phyloP scores from a whole-genome alignment of 1,140 invertebrate genomes.

The Eurosta solidaginis region DNA sequence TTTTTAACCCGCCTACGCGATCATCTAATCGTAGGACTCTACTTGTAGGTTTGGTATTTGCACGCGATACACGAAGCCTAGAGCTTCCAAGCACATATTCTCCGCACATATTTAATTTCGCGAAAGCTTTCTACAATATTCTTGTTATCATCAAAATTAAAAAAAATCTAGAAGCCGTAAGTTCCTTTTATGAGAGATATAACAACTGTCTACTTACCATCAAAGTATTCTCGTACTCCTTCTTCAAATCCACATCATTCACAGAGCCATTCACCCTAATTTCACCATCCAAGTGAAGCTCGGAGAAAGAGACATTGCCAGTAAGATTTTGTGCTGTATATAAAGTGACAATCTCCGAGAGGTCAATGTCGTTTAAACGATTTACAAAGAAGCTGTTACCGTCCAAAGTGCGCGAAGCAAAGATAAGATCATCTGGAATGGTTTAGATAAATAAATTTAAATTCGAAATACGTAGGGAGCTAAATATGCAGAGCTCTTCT shows the following conservation, averaged over 20 bases:
- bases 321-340: conserved; percentile 45
- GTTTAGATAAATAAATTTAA: neutral
- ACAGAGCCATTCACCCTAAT: conserved; percentile 33
- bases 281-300: conserved; percentile 40
- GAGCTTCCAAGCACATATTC: too few relatives aligned
- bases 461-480: neutral
- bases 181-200: neutral
- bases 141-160: too few relatives aligned
- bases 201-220: conserved; percentile 41
- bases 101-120: too few relatives aligned
- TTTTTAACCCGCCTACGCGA: too few relatives aligned
- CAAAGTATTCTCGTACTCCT: conserved; percentile 49
- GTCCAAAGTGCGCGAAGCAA: conserved; percentile 42
- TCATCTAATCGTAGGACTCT: too few relatives aligned
- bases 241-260: conserved; percentile 41
- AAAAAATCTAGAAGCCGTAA: neutral
- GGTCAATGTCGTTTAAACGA: conserved; percentile 44
- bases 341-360: conserved; percentile 43
- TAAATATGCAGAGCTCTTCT: neutral
- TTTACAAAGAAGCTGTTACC: conserved; percentile 40
- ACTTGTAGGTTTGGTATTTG: too few relatives aligned
- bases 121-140: too few relatives aligned
- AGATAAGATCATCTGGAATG: conserved; percentile 37
- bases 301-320: conserved; percentile 34
- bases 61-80: too few relatives aligned